Conservation (phyloP, 1,140 invertebrate genomes). For the Bicyclus anynana region DNA sequence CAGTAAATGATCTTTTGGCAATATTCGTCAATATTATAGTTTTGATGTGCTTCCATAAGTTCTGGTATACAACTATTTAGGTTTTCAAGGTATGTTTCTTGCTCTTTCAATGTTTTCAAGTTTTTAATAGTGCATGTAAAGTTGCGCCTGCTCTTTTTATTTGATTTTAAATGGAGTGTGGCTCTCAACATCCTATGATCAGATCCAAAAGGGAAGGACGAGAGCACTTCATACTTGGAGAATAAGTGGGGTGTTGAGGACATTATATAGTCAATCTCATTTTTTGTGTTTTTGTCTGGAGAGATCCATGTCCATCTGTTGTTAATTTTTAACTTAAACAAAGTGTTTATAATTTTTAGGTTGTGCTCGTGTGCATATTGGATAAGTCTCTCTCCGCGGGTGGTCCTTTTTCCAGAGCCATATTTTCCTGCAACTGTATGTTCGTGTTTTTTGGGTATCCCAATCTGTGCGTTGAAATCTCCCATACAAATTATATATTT, state of each 20-base stretch:
- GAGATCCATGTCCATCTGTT: slow-evolving; percentile 44
- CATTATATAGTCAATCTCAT: neutral
- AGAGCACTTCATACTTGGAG: too few relatives aligned
- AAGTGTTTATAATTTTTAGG: slow-evolving; percentile 20
- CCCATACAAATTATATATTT: neutral
- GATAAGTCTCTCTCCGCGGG: neutral
- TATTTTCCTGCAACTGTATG: neutral
- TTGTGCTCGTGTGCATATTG: neutral
- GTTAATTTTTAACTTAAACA: slow-evolving; percentile 34
- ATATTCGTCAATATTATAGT: too few relatives aligned
- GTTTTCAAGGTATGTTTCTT: too few relatives aligned
- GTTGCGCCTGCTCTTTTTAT: neutral
- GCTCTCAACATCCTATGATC: neutral
- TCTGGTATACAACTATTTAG: too few relatives aligned
- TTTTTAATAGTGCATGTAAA: neutral
- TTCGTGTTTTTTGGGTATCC: neutral
- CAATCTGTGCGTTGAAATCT: neutral
- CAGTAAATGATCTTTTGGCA: too few relatives aligned
- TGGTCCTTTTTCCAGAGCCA: neutral
- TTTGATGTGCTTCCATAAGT: too few relatives aligned
- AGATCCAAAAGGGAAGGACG: neutral
- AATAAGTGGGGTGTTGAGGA: neutral
- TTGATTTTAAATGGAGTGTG: neutral
- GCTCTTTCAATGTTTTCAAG: too few relatives aligned
- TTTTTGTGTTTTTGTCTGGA: slow-evolving; percentile 11